Conservation (phyloP, 1,140 invertebrate genomes). For the Geopemphigus sp. region DNA sequence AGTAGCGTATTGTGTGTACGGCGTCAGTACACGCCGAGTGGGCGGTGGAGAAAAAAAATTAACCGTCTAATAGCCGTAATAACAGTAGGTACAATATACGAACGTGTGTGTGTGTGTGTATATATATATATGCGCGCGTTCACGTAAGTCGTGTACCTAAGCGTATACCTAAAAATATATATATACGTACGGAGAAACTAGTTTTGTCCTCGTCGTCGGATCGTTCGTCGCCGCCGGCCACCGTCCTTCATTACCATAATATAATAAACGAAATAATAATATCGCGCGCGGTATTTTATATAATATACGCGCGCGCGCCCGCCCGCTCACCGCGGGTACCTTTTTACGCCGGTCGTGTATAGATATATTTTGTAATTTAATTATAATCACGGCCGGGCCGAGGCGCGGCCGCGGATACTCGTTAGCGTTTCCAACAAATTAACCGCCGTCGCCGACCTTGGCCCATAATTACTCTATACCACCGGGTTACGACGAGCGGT, state of each 20-base stretch:
- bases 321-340: too few species aligned
- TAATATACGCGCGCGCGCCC: too few species aligned
- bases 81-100: not conserved
- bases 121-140: too few species aligned
- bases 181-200: not conserved
- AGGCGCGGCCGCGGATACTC: conserved; percentile 23
- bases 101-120: too few species aligned
- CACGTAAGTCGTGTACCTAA: too few species aligned
- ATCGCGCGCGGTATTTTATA: not conserved
- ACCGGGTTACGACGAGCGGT: not conserved
- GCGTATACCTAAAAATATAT: not conserved
- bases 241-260: conserved; percentile 40
- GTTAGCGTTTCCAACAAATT: conserved; percentile 29
- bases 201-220: not conserved
- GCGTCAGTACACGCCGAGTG: not conserved
- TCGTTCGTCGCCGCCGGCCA: not conserved
- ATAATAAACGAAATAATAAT: conserved; percentile 45
- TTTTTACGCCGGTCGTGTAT: not conserved
- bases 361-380: conserved; percentile 34
- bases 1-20: not conserved
- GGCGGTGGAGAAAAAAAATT: not conserved
- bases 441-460: conserved; percentile 23
- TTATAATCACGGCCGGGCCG: conserved; percentile 31
- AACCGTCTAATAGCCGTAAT: conserved; percentile 19
- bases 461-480: conserved; percentile 28